Percentiles rank a stretch among this genome's conserved stretches.
These are phyloP conservation scores for Epistrophe eligans DNA, from an alignment of 2,888 invertebrate species.

Conservation along the genomic window DNA sequence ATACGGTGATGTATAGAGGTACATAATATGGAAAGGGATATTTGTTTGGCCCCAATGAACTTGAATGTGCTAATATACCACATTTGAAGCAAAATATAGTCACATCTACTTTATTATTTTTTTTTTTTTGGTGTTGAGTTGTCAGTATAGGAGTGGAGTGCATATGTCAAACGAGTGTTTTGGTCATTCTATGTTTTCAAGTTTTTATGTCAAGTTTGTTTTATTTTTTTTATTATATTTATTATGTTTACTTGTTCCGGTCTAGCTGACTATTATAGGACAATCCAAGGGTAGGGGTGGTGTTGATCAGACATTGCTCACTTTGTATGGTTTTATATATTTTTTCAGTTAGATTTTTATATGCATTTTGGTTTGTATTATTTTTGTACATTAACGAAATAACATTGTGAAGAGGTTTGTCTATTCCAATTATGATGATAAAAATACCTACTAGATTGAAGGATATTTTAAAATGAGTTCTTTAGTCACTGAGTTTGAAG, in stretches of 20 bases:
- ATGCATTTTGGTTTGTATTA: conserved; percentile 2
- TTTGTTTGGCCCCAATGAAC: conserved; percentile 71
- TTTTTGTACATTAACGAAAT: conserved; percentile 26
- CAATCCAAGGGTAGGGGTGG: background rate
- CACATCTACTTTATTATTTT: conserved; percentile 2
- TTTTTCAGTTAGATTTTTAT: conserved; percentile 23
- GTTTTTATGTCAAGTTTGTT: conserved; percentile 37
- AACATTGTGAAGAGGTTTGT: conserved; percentile 9
- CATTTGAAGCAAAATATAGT: conserved; percentile 53
- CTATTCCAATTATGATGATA: conserved; percentile 44
- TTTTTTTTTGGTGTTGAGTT: too few species aligned
- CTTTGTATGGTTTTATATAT: conserved; percentile 45
- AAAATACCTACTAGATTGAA: conserved; percentile 5
- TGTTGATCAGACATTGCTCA: conserved; percentile 55
- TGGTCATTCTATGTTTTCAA: conserved; percentile 22
- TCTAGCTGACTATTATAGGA: conserved; percentile 24
- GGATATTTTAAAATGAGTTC: background rate
- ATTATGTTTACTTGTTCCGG: conserved; percentile 47
- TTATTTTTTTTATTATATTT: background rate
- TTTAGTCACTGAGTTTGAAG: background rate
- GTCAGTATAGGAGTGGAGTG: conserved; percentile 26
- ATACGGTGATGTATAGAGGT: background rate
- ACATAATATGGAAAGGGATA: background rate
- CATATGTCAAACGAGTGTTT: conserved; percentile 69
- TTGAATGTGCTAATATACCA: conserved; percentile 73